These are phyloP conservation scores for Ornithorhynchus anatinus DNA, from an alignment of 2,113 vertebrate species.

Conservation along the genomic window DNA sequence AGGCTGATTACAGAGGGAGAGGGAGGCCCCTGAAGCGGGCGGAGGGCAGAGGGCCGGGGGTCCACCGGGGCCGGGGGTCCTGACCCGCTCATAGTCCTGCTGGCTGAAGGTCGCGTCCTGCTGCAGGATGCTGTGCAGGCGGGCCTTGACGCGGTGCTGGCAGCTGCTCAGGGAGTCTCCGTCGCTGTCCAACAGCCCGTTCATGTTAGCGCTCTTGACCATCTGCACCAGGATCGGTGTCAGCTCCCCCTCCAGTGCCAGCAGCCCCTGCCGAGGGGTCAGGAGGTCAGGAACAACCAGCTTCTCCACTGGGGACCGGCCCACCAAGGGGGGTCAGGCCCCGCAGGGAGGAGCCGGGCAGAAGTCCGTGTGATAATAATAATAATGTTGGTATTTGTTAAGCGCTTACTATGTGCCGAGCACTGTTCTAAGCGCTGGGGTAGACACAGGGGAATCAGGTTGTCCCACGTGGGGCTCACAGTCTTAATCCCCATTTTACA, in stretches of 20 bases:
- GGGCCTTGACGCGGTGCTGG: constrained; percentile 92
- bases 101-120: constrained; percentile 85
- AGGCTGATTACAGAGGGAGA: too few relatives aligned
- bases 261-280: constrained; percentile 79
- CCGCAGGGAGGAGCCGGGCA: too few relatives aligned
- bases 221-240: constrained; percentile 98
- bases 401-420: too few relatives aligned
- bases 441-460: too few relatives aligned
- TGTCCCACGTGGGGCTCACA: too few relatives aligned
- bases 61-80: background rate
- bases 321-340: too few relatives aligned
- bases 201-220: constrained; percentile 99
- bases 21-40: background rate
- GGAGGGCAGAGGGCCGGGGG: background rate
- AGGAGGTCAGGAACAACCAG: background rate
- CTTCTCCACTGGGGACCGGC: background rate
- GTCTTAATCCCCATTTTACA: too few relatives aligned
- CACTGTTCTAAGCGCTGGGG: too few relatives aligned
- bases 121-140: constrained; percentile 94
- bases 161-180: constrained; percentile 94
- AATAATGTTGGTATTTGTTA: too few relatives aligned
- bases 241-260: constrained; percentile 95
- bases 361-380: too few relatives aligned
- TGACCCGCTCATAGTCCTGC: constrained; percentile 90
- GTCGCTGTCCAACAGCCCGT: constrained; percentile 95